Conservation (phyloP, 53 echinoderm and acorn worm species). For the Arbacia lixula region DNA sequence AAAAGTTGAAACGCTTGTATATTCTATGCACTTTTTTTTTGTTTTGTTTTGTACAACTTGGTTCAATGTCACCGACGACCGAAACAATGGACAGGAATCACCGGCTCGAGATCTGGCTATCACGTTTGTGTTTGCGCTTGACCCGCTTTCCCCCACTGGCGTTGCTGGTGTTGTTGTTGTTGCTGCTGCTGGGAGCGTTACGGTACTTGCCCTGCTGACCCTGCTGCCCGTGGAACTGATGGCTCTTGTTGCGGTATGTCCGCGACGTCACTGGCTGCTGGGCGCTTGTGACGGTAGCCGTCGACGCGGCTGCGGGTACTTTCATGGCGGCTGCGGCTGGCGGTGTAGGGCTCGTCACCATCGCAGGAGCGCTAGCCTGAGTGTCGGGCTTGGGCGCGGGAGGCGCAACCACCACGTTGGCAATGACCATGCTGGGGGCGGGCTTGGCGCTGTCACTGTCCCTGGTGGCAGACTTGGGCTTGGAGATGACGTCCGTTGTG, state of each 20-base stretch:
- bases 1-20: no score
- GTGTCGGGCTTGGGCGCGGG: constrained; percentile 11
- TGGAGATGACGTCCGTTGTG: neutral
- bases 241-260: constrained; percentile 82
- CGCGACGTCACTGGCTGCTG: constrained; percentile 74
- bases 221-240: constrained; percentile 58
- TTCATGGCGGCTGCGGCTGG: constrained; percentile 30
- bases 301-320: constrained; percentile 13
- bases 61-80: neutral
- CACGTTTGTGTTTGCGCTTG: constrained; percentile 76
- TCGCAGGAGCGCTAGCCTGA: constrained; percentile 24
- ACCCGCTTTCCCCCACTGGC: constrained; percentile 55
- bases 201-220: constrained; percentile 66
- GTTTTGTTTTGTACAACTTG: neutral
- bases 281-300: constrained; percentile 18
- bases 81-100: constrained; percentile 56
- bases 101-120: constrained; percentile 41
- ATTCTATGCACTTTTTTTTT: no score
- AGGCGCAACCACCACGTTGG: neutral
- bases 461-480: constrained; percentile 27
- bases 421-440: constrained; percentile 20
- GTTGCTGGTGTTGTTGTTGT: constrained; percentile 66
- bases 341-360: constrained; percentile 30
- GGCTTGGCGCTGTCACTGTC: constrained; percentile 1
- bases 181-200: constrained; percentile 60